A percentile compares a stretch with the other conserved stretches of the same genome.
phyloP scores from a whole-genome alignment of 2,888 invertebrate genomes.

The Anthophora plumipes region DNA sequence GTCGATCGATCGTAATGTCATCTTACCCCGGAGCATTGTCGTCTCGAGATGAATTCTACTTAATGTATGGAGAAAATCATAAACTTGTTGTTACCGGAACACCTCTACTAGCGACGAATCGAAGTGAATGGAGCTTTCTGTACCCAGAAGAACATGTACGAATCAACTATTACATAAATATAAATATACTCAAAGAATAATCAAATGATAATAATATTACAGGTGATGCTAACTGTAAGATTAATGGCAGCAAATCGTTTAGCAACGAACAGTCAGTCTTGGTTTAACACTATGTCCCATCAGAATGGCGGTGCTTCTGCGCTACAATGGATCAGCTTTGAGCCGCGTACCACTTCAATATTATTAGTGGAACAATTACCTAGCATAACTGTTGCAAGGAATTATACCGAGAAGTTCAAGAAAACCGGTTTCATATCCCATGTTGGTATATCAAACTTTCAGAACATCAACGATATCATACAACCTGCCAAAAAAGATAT shows the following conservation, averaged over 20 bases:
- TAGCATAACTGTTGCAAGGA: constrained; percentile 87
- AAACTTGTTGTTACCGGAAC: constrained; percentile 91
- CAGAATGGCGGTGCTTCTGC: constrained; percentile 92
- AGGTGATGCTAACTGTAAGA: constrained; percentile 91
- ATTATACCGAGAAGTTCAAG: constrained; percentile 88
- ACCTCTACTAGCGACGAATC: constrained; percentile 86
- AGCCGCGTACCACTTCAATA: constrained; percentile 86
- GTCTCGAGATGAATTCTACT: constrained; percentile 94
- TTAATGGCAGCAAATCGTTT: constrained; percentile 94
- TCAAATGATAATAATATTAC: constrained; percentile 24
- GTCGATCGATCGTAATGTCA: constrained; percentile 90
- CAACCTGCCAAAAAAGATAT: constrained; percentile 28
- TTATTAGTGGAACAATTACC: constrained; percentile 93
- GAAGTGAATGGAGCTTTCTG: constrained; percentile 48
- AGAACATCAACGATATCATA: constrained; percentile 80
- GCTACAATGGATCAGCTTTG: constrained; percentile 94
- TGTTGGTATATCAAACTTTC: constrained; percentile 87
- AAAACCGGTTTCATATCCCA: constrained; percentile 90
- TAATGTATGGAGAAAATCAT: constrained; percentile 85
- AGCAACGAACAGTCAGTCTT: constrained; percentile 89
- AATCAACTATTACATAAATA: background rate
- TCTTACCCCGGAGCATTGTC: constrained; percentile 93
- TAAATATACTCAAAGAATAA: background rate
- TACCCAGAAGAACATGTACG: constrained; percentile 56
- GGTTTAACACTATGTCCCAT: constrained; percentile 89